phyloP scores from a whole-genome alignment of 2,888 invertebrate species.

The Euzetes globulus region DNA sequence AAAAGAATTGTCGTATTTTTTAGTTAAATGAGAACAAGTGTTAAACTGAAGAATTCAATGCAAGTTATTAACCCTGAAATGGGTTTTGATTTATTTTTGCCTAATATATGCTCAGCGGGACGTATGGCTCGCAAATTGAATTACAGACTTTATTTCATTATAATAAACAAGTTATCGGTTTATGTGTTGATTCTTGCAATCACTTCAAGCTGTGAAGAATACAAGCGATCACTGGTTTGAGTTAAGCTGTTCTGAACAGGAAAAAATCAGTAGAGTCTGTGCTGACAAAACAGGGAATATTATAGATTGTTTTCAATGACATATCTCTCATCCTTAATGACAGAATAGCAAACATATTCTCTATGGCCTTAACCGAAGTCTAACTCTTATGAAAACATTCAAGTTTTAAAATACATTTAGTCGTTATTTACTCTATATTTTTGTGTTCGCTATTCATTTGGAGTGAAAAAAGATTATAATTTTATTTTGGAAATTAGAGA shows the following conservation, averaged over 20 bases:
- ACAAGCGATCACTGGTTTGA: no score
- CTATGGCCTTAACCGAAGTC: no score
- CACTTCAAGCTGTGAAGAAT: conserved; percentile 11
- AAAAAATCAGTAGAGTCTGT: no score
- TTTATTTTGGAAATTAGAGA: not conserved
- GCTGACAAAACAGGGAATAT: no score
- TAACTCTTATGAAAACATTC: not conserved
- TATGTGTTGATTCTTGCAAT: conserved; percentile 5
- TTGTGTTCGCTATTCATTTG: not conserved
- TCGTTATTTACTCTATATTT: conserved; percentile 6
- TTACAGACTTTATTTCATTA: conserved; percentile 24
- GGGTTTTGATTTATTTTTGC: conserved; percentile 23
- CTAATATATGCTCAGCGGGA: conserved; percentile 23
- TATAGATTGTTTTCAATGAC: no score
- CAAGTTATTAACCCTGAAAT: conserved; percentile 17
- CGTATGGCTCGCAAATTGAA: conserved; percentile 27
- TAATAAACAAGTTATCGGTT: conserved; percentile 22
- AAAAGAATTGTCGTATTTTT: not conserved
- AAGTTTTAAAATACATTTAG: not conserved
- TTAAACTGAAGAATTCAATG: not conserved
- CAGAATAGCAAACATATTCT: no score
- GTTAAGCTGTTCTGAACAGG: no score
- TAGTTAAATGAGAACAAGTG: not conserved
- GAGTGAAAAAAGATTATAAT: not conserved
- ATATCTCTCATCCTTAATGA: no score